These are phyloP conservation scores for Trachymyrmex septentrionalis DNA, from an alignment of 1,140 invertebrate genomes.

Conservation along the genomic window DNA sequence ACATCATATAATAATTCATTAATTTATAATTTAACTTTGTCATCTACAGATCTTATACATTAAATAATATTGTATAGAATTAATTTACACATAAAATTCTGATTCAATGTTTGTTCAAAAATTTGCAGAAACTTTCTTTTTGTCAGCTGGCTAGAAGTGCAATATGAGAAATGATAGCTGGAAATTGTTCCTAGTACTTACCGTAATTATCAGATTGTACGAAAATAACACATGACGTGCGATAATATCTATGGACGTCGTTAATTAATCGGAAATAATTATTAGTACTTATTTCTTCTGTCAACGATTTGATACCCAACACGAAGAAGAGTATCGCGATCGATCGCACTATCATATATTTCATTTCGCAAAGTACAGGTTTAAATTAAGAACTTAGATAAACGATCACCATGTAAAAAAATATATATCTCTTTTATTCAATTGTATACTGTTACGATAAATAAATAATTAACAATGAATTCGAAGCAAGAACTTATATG, in stretches of 20 bases:
- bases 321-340: not conserved
- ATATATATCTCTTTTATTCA: not conserved
- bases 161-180: not conserved
- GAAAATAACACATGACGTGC: conserved; percentile 59
- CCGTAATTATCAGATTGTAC: conserved; percentile 47
- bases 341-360: not conserved
- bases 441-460: not conserved
- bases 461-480: not conserved
- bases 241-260: conserved; percentile 68
- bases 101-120: not conserved
- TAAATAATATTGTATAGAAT: not conserved
- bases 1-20: not conserved
- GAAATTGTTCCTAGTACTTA: conserved; percentile 10
- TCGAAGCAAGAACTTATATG: not conserved
- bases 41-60: not conserved
- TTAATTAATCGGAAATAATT: conserved; percentile 63
- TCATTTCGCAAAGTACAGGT: conserved; percentile 5
- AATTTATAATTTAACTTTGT: not conserved
- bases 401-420: not conserved
- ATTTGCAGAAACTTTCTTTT: not conserved
- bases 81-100: not conserved
- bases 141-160: not conserved
- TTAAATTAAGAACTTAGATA: not conserved
- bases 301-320: not conserved
- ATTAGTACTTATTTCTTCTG: conserved; percentile 8